Evolutionary conservation across 2,888 invertebrate genomes (phyloP).

Genomic region (Tipula vernalis): DNA sequence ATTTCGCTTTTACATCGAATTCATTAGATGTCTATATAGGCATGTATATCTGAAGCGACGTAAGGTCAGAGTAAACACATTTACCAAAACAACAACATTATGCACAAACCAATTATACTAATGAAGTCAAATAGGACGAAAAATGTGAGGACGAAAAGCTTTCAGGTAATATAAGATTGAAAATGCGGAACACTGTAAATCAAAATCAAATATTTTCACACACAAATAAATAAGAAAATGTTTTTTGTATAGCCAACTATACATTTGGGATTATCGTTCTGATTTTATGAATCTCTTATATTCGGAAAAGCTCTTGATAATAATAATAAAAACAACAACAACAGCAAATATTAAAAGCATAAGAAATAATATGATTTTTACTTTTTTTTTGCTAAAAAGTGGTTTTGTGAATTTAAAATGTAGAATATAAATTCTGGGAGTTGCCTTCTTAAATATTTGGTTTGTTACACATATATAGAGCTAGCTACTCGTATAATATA

Average conservation of each 20-base stretch:
- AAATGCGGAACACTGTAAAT: too few species aligned
- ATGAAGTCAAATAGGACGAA: background rate
- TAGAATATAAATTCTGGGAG: background rate
- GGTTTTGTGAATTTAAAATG: background rate
- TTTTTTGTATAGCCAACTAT: background rate
- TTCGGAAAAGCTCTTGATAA: background rate
- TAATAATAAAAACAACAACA: background rate
- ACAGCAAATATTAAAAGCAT: background rate
- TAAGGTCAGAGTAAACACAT: background rate
- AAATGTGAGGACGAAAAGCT: background rate
- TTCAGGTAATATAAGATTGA: too few species aligned
- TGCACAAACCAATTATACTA: background rate
- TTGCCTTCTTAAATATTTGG: background rate
- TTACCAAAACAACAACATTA: too few species aligned
- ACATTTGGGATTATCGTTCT: background rate
- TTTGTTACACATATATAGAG: background rate
- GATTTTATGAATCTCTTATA: background rate
- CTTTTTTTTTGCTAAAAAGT: background rate
- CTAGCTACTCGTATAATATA: background rate
- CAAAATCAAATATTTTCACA: background rate
- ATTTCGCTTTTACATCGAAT: background rate
- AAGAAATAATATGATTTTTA: background rate
- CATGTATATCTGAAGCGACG: too few species aligned
- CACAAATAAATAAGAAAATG: background rate
- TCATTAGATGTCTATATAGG: background rate